These are phyloP conservation scores for Pangasius krempfi DNA, from an alignment of 2,797 vertebrate species.

Conservation along the genomic window DNA sequence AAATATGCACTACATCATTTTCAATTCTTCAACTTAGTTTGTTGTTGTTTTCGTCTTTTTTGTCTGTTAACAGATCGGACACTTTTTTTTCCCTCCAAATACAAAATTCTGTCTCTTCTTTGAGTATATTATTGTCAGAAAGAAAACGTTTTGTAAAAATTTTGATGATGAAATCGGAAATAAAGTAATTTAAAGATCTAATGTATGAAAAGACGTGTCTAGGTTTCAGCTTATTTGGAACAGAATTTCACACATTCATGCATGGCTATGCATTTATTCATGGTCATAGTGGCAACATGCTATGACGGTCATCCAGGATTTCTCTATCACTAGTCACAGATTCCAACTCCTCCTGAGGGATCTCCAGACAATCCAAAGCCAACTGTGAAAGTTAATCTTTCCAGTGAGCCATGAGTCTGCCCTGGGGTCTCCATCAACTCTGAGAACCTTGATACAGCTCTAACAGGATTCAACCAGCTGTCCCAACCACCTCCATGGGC, in stretches of 20 bases:
- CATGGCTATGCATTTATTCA: background rate
- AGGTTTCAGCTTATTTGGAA: conserved; percentile 20
- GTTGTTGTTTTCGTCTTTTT: conserved; percentile 62
- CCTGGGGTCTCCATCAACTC: background rate
- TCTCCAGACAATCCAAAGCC: background rate
- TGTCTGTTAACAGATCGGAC: conserved; percentile 74
- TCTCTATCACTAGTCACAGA: no score
- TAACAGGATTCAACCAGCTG: background rate
- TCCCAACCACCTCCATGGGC: background rate
- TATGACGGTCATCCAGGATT: background rate
- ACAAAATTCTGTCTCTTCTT: conserved; percentile 82
- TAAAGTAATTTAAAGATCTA: conserved; percentile 82
- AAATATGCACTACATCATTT: conserved; percentile 80
- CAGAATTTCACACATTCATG: background rate
- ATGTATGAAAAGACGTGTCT: conserved; percentile 46
- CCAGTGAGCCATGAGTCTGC: background rate
- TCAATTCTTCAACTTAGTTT: conserved; percentile 60
- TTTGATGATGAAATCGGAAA: conserved; percentile 86
- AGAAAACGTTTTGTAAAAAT: conserved; percentile 82
- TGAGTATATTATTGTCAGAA: conserved; percentile 86
- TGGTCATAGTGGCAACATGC: background rate
- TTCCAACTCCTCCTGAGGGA: background rate
- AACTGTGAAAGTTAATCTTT: background rate
- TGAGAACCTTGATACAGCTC: background rate
- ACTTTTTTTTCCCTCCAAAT: conserved; percentile 68